These are phyloP conservation scores for Nemurella pictetii DNA, from an alignment of 2,888 invertebrate genomes.

Conservation along the genomic window DNA sequence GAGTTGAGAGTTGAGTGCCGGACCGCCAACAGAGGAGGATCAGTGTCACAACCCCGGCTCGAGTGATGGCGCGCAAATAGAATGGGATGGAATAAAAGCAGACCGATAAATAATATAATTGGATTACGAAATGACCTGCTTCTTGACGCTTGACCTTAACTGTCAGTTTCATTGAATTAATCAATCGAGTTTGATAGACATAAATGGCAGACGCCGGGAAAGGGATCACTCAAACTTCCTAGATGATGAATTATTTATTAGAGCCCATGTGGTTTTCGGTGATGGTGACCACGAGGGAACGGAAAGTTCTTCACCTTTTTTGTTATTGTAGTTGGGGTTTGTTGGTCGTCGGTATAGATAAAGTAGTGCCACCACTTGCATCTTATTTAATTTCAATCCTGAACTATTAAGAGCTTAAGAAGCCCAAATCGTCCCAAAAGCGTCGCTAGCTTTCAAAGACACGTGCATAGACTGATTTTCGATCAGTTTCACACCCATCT, in stretches of 20 bases:
- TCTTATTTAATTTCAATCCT: too few relatives aligned
- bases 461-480: too few relatives aligned
- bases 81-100: not conserved
- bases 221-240: not conserved
- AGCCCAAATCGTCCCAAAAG: too few relatives aligned
- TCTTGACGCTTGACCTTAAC: not conserved
- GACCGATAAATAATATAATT: not conserved
- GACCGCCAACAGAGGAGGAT: not conserved
- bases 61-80: not conserved
- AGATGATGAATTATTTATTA: not conserved
- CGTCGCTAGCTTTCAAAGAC: too few relatives aligned
- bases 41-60: not conserved
- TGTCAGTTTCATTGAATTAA: not conserved
- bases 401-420: too few relatives aligned
- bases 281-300: too few relatives aligned
- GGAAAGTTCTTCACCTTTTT: too few relatives aligned
- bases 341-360: too few relatives aligned
- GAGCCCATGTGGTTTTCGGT: not conserved
- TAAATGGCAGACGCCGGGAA: not conserved
- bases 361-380: too few relatives aligned
- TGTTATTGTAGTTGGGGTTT: too few relatives aligned
- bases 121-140: not conserved
- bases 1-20: too few relatives aligned
- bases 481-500: not conserved
- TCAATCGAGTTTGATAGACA: not conserved